Evolutionary conservation across 1,140 invertebrate species (phyloP), one percentile per base, ranked within the genome.

Genomic region (Xylocopa sonorina): DNA sequence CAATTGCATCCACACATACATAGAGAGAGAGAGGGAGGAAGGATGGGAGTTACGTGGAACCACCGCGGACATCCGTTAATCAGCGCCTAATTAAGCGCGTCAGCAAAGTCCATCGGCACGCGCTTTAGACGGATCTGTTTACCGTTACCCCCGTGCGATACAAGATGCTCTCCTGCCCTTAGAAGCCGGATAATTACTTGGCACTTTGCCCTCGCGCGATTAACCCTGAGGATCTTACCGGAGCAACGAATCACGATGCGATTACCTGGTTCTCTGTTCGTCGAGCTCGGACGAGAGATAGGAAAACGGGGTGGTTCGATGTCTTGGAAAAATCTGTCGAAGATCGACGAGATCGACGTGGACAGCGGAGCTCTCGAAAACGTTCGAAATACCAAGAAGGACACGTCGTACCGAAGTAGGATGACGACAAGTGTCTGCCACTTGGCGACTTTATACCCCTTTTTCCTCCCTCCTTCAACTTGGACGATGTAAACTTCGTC

Each of bases 11-110:
- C 80, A 60, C 66, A 84, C 74, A 82, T 68, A n/a, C n/a, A n/a
- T n/a, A n/a, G n/a, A n/a, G n/a, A n/a, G n/a, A n/a, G n/a, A n/a
- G n/a, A n/a, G n/a, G n/a, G n/a, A n/a, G n/a, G n/a, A n/a, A n/a
- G n/a, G n/a, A n/a, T n/a, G n/a, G n/a, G n/a, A 32, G 29, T 74
- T 82, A 79, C 81, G 73, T 73, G 74, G 46, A 73, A 81, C 75
- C 57, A 75, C 67, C 82, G 76, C 82, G 86, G 82, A 86, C 86
- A 85, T 88, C 86, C 87, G 78, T 86, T 88, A 88, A 87, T 88
- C 86, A 88, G 78, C 69, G 78, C 57, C 84, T 88, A 87, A 88
- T 88, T 88, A 88, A 88, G 84, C 86, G 84, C 82, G 82, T 86
- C 86, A 85, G 85, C 79, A 81, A 85, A 85, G 84, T 85, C 83